Conservation (phyloP, 2,797 vertebrate genomes). For the Choloepus didactylus region DNA sequence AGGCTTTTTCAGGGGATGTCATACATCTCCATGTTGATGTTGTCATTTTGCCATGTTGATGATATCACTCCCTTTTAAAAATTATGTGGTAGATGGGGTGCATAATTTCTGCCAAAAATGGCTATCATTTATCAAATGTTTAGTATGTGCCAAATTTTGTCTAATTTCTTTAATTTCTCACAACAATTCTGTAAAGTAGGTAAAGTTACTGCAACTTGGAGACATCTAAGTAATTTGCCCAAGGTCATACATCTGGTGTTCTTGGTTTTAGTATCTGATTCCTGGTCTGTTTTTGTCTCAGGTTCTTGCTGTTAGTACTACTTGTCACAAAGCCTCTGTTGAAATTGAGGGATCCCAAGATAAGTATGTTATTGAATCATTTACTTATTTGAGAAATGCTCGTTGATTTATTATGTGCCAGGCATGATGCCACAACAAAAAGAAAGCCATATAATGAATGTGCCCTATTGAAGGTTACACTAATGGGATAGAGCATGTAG, state of each 20-base stretch:
- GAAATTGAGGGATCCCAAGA: background rate
- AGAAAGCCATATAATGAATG: background rate
- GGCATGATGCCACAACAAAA: conserved; percentile 1
- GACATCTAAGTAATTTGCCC: conserved; percentile 13
- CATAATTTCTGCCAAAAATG: conserved; percentile 22
- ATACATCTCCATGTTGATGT: too few relatives aligned
- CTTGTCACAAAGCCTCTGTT: background rate
- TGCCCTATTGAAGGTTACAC: background rate
- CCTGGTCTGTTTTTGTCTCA: background rate
- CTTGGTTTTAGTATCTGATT: background rate
- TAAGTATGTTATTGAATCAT: conserved; percentile 26
- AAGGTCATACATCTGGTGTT: conserved; percentile 18
- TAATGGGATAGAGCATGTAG: background rate
- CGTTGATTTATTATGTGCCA: background rate
- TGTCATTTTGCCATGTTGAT: too few relatives aligned
- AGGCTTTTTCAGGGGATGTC: too few relatives aligned
- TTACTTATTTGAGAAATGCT: conserved; percentile 26
- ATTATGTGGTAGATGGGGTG: conserved; percentile 20
- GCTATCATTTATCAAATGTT: background rate
- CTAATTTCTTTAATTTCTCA: conserved; percentile 55
- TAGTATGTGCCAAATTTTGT: background rate
- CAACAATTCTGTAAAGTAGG: background rate
- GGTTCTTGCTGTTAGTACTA: background rate
- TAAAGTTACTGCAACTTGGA: conserved; percentile 42
- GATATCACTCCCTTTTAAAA: background rate